Base-by-base conservation (phyloP, 2,888 invertebrate genomes). In the Cantharis rufa region DNA sequence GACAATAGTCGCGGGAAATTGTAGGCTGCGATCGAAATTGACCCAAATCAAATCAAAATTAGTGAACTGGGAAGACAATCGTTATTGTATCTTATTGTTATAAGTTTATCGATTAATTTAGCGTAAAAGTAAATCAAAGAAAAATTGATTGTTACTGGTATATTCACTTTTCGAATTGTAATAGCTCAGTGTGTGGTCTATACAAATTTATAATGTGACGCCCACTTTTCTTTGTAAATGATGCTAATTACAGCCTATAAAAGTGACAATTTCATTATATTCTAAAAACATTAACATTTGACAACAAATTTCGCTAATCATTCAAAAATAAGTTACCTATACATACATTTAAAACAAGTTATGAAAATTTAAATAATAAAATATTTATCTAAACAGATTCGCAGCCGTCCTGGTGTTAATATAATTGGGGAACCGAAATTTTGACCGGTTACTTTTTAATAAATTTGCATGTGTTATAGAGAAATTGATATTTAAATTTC, bases 1-100 rank as follows among this genome's bases (percentile, higher is more conserved):
- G 76, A 76, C 72, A 76, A 76, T 70, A 11, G 72, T 71, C 61
- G 69, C 70, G 69, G 76, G 48, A 70, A 64, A 64, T 71, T 71
- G 69, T 71, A 68, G 71, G 68, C 68, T 32, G 32, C 4, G 15
- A 75, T 64, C 48, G 71, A 63, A 71, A 71, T 71, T 63, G 71
- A 28, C 16, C 16, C 71, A 71, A 72, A 72, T 66, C 72, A 48
- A 48, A 48, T n/a, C 5, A n/a, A 48, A 48, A 48, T 48, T 48
- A n/a, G 48, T n/a, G n/a, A 48, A 48, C 48, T 13, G n/a, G 7
- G 48, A 48, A 48, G 48, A 48, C 48, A 48, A 48, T 48, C 48
- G n/a, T n/a, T n/a, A 9, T 48, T 48, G n/a, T n/a, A 48, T n/a
- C 3, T n/a, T 5, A 48, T n/a, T 48, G n/a, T 48, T 48, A 7